Evolutionary conservation across 1,140 invertebrate species (phyloP).

Genomic region (Drosophila bifasciata): DNA sequence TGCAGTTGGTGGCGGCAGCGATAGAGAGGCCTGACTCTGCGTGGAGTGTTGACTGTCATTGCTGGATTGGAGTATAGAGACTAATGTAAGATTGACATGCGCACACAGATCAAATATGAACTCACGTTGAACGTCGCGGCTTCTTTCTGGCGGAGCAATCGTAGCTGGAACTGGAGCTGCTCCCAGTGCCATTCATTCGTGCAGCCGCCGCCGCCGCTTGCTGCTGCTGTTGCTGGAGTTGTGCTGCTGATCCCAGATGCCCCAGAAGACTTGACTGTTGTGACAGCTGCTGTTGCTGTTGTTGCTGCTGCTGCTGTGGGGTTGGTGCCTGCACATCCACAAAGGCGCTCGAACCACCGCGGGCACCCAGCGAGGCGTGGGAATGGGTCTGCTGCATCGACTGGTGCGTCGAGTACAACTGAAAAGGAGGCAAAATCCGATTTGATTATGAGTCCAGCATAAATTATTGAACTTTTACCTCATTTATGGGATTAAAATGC

Average conservation of each 20-base stretch:
- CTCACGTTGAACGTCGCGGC: slow-evolving; percentile 84
- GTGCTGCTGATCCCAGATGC: slow-evolving; percentile 7
- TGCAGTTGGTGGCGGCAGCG: slow-evolving; percentile 61
- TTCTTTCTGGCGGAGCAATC: slow-evolving; percentile 85
- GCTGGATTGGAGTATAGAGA: slow-evolving; percentile 24
- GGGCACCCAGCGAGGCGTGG: slow-evolving; percentile 51
- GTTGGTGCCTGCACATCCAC: slow-evolving; percentile 59
- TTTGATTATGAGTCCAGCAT: too few species aligned
- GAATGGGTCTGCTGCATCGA: slow-evolving; percentile 28
- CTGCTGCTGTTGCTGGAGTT: slow-evolving; percentile 18
- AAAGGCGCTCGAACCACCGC: slow-evolving; percentile 52
- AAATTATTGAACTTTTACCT: slow-evolving; percentile 37
- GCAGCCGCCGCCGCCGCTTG: slow-evolving; percentile 45
- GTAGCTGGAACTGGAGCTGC: slow-evolving; percentile 28
- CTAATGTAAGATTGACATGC: too few species aligned
- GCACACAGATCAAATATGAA: background rate
- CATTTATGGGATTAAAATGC: slow-evolving; percentile 82
- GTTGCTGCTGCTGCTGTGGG: slow-evolving; percentile 43
- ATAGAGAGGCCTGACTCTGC: slow-evolving; percentile 73
- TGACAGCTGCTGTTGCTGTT: slow-evolving; percentile 31
- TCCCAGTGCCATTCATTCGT: slow-evolving; percentile 66
- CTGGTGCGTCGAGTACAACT: slow-evolving; percentile 73
- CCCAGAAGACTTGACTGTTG: slow-evolving; percentile 29
- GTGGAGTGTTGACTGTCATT: slow-evolving; percentile 80
- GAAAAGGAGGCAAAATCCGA: background rate